phyloP scores from a whole-genome alignment of 2,113 vertebrate species.

The Ardeotis arabs region DNA sequence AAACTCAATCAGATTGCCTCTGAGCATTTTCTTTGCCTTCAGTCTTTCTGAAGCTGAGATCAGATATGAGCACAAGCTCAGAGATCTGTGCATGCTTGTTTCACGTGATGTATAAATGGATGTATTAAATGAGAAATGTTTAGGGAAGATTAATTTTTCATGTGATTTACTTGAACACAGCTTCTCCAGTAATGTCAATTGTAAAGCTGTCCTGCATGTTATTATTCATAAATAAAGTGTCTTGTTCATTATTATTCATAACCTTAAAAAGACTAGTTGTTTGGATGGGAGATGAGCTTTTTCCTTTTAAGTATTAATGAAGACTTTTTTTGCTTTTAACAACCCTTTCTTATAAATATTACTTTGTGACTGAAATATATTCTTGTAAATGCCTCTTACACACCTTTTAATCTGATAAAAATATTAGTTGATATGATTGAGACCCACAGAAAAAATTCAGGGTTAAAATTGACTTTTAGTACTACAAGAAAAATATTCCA shows the following conservation, averaged over 20 bases:
- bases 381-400: not conserved
- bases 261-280: not conserved
- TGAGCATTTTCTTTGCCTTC: not conserved
- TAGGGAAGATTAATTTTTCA: conserved; percentile 5
- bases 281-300: not conserved
- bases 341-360: not conserved
- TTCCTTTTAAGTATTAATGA: not conserved
- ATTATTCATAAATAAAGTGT: not conserved
- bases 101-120: not conserved
- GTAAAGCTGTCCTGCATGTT: not conserved
- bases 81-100: not conserved
- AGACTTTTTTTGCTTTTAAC: not conserved
- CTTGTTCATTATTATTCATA: not conserved
- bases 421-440: not conserved
- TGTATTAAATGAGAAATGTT: not conserved
- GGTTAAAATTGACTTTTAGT: not conserved
- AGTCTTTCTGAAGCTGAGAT: not conserved
- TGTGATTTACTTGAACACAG: not conserved
- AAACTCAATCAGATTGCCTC: not conserved
- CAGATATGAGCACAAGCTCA: not conserved
- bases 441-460: not conserved
- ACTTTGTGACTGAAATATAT: not conserved
- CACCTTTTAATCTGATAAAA: not conserved
- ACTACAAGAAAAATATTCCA: not conserved
- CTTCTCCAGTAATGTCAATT: not conserved